Percentiles rank a stretch among this genome's conserved stretches.
Evolutionary conservation across 2,888 invertebrate species (phyloP).

Genomic region (Sinodicranocentrus sp.): DNA sequence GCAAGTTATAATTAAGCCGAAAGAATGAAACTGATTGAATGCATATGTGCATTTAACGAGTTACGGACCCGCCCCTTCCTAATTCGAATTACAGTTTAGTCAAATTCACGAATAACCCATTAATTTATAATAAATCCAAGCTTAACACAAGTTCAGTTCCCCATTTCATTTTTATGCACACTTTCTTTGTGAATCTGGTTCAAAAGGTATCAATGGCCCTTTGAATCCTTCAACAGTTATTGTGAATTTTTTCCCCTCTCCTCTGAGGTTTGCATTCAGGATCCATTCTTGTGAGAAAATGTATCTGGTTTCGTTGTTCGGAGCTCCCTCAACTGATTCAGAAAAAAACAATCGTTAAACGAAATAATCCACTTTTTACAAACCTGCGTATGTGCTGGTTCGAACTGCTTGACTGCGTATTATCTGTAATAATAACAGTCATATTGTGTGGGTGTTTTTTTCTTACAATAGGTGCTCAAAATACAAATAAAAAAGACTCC

Average conservation of each 20-base stretch:
- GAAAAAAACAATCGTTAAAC: no score
- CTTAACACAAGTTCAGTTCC: no score
- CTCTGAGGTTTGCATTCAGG: not conserved
- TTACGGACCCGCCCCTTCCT: not conserved
- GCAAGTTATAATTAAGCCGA: no score
- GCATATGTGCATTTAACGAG: no score
- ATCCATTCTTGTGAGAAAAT: no score
- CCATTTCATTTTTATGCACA: not conserved
- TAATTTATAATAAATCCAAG: not conserved
- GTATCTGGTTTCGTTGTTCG: no score
- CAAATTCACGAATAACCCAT: not conserved
- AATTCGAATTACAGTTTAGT: not conserved
- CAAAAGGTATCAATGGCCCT: not conserved
- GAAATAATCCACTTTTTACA: no score
- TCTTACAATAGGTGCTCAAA: slow-evolving; percentile 3
- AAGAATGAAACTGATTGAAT: no score
- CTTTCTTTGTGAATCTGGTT: not conserved
- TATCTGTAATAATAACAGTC: slow-evolving; percentile 8
- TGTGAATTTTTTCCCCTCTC: not conserved
- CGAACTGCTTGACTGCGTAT: not conserved
- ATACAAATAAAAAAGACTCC: no score
- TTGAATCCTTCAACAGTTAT: slow-evolving; percentile 9
- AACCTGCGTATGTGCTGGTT: no score
- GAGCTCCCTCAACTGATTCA: no score
- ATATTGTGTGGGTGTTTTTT: slow-evolving; percentile 14